Conservation (phyloP, 2,888 invertebrate genomes). For the Callyntrura guangdongensis region DNA sequence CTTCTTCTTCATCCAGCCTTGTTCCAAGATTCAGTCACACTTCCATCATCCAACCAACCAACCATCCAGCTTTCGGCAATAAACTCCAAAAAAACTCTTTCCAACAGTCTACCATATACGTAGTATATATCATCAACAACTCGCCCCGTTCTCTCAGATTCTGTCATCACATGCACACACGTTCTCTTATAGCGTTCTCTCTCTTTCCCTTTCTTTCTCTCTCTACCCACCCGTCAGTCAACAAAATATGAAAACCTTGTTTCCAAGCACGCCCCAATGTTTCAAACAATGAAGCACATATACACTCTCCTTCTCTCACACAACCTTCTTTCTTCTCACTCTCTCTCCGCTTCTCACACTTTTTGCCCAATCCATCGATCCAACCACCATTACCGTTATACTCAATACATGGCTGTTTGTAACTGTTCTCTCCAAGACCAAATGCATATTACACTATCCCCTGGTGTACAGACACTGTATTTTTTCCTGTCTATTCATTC, state of each 20-base stretch:
- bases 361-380: conserved; percentile 37
- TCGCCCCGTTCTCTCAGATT: conserved; percentile 24
- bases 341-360: background rate
- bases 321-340: background rate
- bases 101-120: conserved; percentile 21
- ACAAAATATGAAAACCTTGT: conserved; percentile 45
- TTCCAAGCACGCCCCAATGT: conserved; percentile 45
- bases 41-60: conserved; percentile 57
- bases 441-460: background rate
- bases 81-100: conserved; percentile 53
- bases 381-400: conserved; percentile 42
- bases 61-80: conserved; percentile 28
- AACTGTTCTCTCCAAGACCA: background rate
- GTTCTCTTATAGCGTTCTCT: background rate
- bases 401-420: background rate
- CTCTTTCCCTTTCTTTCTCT: too few species aligned
- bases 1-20: conserved; percentile 44
- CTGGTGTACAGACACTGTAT: background rate
- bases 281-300: conserved; percentile 48
- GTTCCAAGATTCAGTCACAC: conserved; percentile 50
- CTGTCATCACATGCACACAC: conserved; percentile 51
- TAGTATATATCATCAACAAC: conserved; percentile 13
- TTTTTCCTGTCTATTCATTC: conserved; percentile 10
- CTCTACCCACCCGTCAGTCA: conserved; percentile 4
- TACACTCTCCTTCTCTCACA: background rate